These are phyloP conservation scores for Hippocampus guttulatus DNA, from an alignment of 2,113 vertebrate species.

Conservation along the genomic window DNA sequence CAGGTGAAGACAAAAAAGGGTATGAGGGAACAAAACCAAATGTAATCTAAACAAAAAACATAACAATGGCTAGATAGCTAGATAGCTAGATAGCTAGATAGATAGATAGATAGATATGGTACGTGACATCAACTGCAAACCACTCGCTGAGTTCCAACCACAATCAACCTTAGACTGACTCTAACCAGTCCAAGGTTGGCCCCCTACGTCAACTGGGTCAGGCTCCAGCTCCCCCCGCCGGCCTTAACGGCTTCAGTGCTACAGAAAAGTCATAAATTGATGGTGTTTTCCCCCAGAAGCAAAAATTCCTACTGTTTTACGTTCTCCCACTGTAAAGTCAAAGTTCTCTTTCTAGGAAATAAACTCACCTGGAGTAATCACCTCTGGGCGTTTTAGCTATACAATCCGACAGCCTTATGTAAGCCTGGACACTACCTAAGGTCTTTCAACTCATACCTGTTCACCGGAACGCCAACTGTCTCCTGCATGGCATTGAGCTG, in stretches of 20 bases:
- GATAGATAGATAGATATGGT: no score
- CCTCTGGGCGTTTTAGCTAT: conserved; percentile 6
- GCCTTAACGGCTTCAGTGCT: not conserved
- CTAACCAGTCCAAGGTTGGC: no score
- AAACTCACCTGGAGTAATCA: conserved; percentile 18
- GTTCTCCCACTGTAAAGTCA: not conserved
- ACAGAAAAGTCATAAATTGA: not conserved
- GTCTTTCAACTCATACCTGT: conserved; percentile 8
- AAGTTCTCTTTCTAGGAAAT: not conserved
- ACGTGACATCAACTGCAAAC: no score
- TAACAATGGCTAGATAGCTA: no score
- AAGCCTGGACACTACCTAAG: not conserved
- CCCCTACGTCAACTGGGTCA: not conserved
- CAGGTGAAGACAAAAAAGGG: no score
- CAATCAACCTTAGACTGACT: no score
- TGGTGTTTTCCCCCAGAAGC: not conserved
- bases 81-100: no score
- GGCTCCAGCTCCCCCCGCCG: not conserved
- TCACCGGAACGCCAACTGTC: conserved; percentile 20
- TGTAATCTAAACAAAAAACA: no score
- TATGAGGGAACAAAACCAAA: no score
- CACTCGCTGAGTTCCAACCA: no score
- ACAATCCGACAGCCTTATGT: conserved; percentile 16
- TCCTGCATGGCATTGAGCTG: conserved; percentile 41
- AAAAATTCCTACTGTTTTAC: no score